Conservation (phyloP, 2,888 invertebrate genomes). For the Phalera bucephala region DNA sequence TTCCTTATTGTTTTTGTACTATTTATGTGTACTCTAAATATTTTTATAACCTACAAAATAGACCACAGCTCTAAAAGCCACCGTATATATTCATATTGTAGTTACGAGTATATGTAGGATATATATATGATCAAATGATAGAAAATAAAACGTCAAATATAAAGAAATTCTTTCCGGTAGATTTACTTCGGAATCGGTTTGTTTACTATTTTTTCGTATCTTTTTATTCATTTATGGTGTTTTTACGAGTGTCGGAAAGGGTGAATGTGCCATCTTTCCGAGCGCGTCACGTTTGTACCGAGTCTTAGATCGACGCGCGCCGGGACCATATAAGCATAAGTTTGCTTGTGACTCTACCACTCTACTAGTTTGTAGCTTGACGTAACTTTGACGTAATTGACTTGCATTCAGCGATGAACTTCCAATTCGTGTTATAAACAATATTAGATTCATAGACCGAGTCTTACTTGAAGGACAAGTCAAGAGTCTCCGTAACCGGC, state of each 20-base stretch:
- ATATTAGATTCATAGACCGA: too few species aligned
- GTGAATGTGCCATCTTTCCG: constrained; percentile 32
- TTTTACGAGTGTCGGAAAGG: constrained; percentile 32
- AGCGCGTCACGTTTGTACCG: too few species aligned
- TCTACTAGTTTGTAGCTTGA: constrained; percentile 4
- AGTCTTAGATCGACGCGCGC: constrained; percentile 5
- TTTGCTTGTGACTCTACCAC: constrained; percentile 37
- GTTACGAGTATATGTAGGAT: too few species aligned
- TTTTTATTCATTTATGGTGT: constrained; percentile 33
- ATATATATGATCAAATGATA: too few species aligned
- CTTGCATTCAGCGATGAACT: constrained; percentile 11
- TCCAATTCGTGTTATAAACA: too few species aligned
- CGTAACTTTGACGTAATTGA: constrained; percentile 11
- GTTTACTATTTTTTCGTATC: constrained; percentile 31
- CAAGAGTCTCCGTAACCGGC: too few species aligned
- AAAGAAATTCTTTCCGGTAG: constrained; percentile 7
- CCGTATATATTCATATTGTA: too few species aligned
- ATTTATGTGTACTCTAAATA: too few species aligned
- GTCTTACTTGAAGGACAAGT: too few species aligned
- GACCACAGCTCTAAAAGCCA: too few species aligned
- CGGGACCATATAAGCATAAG: constrained; percentile 31
- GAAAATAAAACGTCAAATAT: constrained; percentile 3
- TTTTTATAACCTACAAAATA: too few species aligned
- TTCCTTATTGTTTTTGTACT: too few species aligned
- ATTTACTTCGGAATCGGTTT: constrained; percentile 20